Evolutionary conservation across 2,888 invertebrate genomes (phyloP).

Genomic region (Netelia inedita): DNA sequence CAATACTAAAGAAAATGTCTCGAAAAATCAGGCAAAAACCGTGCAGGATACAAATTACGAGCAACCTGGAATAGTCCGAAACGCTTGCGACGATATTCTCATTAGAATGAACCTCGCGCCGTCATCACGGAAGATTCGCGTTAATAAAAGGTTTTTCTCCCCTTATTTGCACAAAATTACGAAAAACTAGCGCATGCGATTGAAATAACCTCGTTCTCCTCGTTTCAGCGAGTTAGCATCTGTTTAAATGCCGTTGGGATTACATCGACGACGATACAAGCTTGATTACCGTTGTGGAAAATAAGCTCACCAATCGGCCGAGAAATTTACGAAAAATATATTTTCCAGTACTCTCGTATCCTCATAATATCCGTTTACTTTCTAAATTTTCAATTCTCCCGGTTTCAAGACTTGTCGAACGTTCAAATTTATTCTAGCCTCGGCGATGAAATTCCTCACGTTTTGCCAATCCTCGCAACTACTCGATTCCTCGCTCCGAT

Average conservation of each 20-base stretch:
- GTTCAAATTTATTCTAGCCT: slow-evolving; percentile 96
- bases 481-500: slow-evolving; percentile 24
- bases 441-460: slow-evolving; percentile 77
- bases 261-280: not conserved
- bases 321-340: slow-evolving; percentile 45
- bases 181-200: not conserved
- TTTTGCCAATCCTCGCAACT: slow-evolving; percentile 76
- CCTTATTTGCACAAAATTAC: slow-evolving; percentile 29
- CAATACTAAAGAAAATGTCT: slow-evolving; percentile 32
- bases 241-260: slow-evolving; percentile 40
- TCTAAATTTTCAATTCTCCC: slow-evolving; percentile 86
- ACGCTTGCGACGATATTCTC: slow-evolving; percentile 72
- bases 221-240: slow-evolving; percentile 67
- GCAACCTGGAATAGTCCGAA: slow-evolving; percentile 68
- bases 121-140: slow-evolving; percentile 61
- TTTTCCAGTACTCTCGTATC: slow-evolving; percentile 19
- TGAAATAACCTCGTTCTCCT: not conserved
- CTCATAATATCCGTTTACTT: slow-evolving; percentile 29
- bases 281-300: not conserved
- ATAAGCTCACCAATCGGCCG: not conserved
- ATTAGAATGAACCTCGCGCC: slow-evolving; percentile 70
- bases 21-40: slow-evolving; percentile 51
- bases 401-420: slow-evolving; percentile 94
- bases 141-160: slow-evolving; percentile 66
- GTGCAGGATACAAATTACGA: slow-evolving; percentile 61